Base-by-base conservation (phyloP, 2,797 vertebrate species). In the Anisognathus igniventris region DNA sequence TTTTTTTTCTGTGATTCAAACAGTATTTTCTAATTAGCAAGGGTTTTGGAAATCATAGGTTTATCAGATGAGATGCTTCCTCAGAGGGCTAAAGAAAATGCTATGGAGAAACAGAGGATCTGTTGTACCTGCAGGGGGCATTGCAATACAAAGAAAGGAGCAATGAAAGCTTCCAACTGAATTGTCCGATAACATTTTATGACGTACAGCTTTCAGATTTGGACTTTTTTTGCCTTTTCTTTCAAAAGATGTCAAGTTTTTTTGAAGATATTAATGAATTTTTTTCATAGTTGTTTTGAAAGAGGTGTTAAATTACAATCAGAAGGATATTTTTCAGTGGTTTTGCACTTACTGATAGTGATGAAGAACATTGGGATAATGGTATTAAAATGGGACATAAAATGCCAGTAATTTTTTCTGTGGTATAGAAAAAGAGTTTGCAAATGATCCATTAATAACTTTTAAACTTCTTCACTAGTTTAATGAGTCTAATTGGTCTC, bases 61-160 rank as follows among this genome's bases (percentile, higher is more conserved):
- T 71, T 76, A 30, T 75, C 25, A 14, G 40, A 50, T 44, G 12
- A 81, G 66, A 56, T 35, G 3, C 44, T 67, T 45, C 33, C 42
- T 82, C 23, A 42, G 57, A 45, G 16, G 58, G 50, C 45, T 64
- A 10, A 60, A 53, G 27, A 60, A 74, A 73, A 65, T 33, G 14
- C 10, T 53, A 0, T 35, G 33, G 39, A 84, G 47, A 77, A 82
- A 86, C 42, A 45, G 30, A 60, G 33, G 27, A 45, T 39, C 37
- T 47, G 62, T 51, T 47, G 5, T 10, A 81, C 95, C 98, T 97
- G 97, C 90, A 97, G 97, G 74, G 95, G 98, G 97, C 95, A 92
- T 78, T 97, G 93, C 86, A 77, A n/a, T 74, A 97, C 96, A 96
- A 91, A 82, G 86, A 89, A 97, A 80, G 33, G 10, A 78, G 20